These are phyloP conservation scores for Passerculus sandwichensis DNA, from an alignment of 2,797 vertebrate species.

Conservation along the genomic window DNA sequence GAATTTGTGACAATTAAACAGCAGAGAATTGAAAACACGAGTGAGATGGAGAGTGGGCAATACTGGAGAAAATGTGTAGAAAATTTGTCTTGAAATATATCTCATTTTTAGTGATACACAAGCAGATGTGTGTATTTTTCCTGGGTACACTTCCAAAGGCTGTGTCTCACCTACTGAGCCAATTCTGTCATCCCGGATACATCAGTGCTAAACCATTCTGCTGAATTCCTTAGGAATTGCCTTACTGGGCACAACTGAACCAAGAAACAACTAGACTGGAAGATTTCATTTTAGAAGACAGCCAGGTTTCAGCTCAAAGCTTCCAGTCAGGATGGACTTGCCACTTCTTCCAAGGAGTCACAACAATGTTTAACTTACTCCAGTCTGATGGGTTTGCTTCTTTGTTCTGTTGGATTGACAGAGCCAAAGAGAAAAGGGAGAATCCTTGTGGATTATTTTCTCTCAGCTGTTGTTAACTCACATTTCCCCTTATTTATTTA, in stretches of 20 bases:
- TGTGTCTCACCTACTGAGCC: constrained; percentile 1
- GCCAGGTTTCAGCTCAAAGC: neutral
- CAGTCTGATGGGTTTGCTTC: neutral
- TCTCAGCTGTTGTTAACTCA: neutral
- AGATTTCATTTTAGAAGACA: neutral
- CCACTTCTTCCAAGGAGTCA: neutral
- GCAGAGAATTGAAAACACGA: neutral
- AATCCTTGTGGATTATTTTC: neutral
- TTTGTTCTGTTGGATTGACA: neutral
- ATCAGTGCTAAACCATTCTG: neutral
- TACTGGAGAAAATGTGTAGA: neutral
- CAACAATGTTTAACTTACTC: neutral
- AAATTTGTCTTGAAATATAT: neutral
- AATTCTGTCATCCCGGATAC: constrained; percentile 15
- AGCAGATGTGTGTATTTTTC: neutral
- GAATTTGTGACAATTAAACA: neutral
- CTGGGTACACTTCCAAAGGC: neutral
- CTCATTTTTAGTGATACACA: neutral
- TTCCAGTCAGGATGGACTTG: neutral
- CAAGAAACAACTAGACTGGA: neutral
- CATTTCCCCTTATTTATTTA: neutral
- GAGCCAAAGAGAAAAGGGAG: neutral
- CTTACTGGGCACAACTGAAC: neutral
- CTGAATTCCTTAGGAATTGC: neutral
- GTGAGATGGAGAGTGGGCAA: neutral